These are phyloP conservation scores for Aphaenogaster floridana DNA, from an alignment of 1,140 invertebrate genomes.

Conservation along the genomic window DNA sequence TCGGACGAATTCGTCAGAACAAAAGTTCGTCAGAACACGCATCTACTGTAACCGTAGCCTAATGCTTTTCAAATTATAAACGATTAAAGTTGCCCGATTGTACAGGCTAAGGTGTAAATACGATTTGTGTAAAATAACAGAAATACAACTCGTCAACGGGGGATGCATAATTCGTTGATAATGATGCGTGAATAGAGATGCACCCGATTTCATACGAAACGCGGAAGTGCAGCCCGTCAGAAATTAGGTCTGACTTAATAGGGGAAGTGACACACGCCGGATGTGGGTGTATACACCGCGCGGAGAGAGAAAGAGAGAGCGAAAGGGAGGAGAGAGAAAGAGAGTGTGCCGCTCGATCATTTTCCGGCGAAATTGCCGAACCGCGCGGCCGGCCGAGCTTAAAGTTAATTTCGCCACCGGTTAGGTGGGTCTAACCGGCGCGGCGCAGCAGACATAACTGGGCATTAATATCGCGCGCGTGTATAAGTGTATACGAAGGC, in stretches of 20 bases:
- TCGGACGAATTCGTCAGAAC: too few relatives aligned
- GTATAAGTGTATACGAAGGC: conserved; percentile 36
- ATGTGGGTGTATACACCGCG: conserved; percentile 37
- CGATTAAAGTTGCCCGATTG: too few relatives aligned
- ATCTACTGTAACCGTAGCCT: too few relatives aligned
- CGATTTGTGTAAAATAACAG: not conserved
- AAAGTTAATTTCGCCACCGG: conserved; percentile 73
- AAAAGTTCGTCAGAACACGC: too few relatives aligned
- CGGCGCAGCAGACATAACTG: conserved; percentile 57
- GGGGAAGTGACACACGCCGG: conserved; percentile 54
- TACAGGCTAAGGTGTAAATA: too few relatives aligned
- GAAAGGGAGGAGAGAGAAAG: not conserved
- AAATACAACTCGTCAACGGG: not conserved
- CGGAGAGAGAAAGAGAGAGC: not conserved
- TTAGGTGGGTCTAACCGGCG: conserved; percentile 67
- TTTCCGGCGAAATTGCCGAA: conserved; percentile 61
- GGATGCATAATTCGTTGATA: not conserved
- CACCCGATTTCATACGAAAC: conserved; percentile 32
- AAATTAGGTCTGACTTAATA: conserved; percentile 57
- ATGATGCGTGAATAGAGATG: not conserved
- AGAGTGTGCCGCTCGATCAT: conserved; percentile 56
- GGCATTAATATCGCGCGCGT: conserved; percentile 66
- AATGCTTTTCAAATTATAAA: too few relatives aligned
- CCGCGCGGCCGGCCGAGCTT: conserved; percentile 34
- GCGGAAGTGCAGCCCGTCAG: conserved; percentile 38